Evolutionary conservation across 1,140 invertebrate genomes (phyloP), one percentile per base, ranked within the genome.

Genomic region (Drosophila nigrodunni): DNA sequence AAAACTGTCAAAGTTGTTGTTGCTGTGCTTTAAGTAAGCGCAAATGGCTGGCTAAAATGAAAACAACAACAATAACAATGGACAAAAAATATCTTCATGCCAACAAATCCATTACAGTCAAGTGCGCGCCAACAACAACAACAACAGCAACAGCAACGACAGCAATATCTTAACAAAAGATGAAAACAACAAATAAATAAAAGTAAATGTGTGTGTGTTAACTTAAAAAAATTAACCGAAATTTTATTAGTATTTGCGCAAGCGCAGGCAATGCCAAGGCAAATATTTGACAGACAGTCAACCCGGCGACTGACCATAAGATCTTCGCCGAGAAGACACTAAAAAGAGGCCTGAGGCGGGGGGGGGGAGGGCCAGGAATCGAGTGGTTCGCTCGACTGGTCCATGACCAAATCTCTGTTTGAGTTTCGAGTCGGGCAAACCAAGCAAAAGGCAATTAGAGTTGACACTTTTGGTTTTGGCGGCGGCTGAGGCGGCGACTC

Each of bases 141-240:
- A n/a, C n/a, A n/a, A n/a, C n/a, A n/a, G n/a, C n/a, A n/a, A n/a
- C 34, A 64, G 41, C 55, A 35, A 49, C 34, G 7, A 39, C 37
- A 39, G 8, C 37, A 39, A 39, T 9, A 39, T 39, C 8, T 9
- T 8, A 39, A 39, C 8, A 39, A 39, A 11, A 70, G 52, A 37
- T 57, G 34, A 49, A 58, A 58, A 72, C 58, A 74, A 78, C 85
- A 89, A 89, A 89, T 89, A 89, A 89, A 89, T 89, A 89, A 85
- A 79, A 83, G 65, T 59, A 66, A 76, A 78, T 71, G 59, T 62
- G 46, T 71, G 79, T 65, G 88, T 91, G 86, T 91, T 87, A 83
- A 91, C 80, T 90, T 90, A 77, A 90, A 90, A 91, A 91, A 91
- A 91, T 91, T 91, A 91, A 91, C 89, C 89, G 89, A 91, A 91